phyloP scores from a whole-genome alignment of 1,140 invertebrate genomes.

The Colletes gigas region DNA sequence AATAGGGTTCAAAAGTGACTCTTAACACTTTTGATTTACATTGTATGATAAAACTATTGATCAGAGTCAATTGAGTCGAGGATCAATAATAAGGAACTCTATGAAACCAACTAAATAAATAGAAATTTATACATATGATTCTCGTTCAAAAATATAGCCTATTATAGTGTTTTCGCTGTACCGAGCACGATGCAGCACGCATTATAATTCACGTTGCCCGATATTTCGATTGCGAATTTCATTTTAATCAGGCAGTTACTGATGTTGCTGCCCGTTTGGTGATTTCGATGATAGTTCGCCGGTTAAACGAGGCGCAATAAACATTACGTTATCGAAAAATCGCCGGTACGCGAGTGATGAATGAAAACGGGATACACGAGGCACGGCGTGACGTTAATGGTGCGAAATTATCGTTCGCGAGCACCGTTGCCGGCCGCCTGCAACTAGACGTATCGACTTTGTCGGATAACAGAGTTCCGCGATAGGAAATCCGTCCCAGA shows the following conservation, averaged over 20 bases:
- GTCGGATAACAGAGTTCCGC: constrained; percentile 30
- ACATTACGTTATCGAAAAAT: not conserved
- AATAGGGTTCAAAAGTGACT: too few species aligned
- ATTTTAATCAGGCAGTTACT: not conserved
- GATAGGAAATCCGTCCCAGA: constrained; percentile 62
- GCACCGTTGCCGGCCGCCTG: constrained; percentile 11
- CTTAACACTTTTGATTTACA: too few species aligned
- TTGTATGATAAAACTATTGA: too few species aligned
- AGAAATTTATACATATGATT: too few species aligned
- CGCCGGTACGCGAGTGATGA: constrained; percentile 6
- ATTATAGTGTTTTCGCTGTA: too few species aligned
- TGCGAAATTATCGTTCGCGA: constrained; percentile 21
- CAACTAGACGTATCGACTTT: constrained; percentile 43
- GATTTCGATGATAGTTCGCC: not conserved
- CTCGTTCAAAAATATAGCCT: too few species aligned
- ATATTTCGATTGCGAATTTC: too few species aligned
- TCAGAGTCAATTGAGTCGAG: too few species aligned
- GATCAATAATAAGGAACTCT: too few species aligned
- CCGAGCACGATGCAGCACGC: too few species aligned
- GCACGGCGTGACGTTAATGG: constrained; percentile 41
- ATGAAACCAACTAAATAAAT: too few species aligned
- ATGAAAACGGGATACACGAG: not conserved
- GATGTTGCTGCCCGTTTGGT: not conserved
- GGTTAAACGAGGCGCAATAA: not conserved
- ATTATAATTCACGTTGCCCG: too few species aligned